A percentile compares a stretch with the other conserved stretches of the same genome.
phyloP scores from a whole-genome alignment of 2,888 invertebrate genomes.

The Agrochola lota region DNA sequence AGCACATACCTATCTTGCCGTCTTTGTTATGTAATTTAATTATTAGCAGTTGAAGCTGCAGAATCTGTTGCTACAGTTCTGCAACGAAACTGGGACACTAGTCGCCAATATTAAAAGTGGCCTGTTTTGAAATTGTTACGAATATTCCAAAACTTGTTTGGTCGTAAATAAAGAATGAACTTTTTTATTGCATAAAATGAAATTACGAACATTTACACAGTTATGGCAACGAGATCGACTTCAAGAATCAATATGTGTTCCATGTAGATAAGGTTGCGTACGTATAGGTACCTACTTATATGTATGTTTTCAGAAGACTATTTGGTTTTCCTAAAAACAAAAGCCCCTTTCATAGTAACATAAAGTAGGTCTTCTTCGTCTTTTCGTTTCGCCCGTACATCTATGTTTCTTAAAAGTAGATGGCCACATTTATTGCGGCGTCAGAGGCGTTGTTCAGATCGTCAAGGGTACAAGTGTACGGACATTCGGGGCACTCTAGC shows the following conservation, averaged over 20 bases:
- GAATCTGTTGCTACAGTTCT: slow-evolving; percentile 9
- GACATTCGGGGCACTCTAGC: too few relatives aligned
- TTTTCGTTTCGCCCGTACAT: not conserved
- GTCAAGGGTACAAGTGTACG: too few relatives aligned
- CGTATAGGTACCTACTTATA: not conserved
- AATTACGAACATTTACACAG: too few relatives aligned
- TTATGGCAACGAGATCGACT: not conserved
- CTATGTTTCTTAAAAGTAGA: too few relatives aligned
- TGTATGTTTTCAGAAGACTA: not conserved
- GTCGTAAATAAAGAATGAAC: slow-evolving; percentile 1
- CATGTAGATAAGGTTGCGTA: not conserved
- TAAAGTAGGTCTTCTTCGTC: too few relatives aligned
- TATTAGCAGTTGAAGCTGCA: slow-evolving; percentile 14
- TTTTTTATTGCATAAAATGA: not conserved
- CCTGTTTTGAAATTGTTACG: slow-evolving; percentile 16
- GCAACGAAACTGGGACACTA: slow-evolving; percentile 26
- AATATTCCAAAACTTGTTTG: slow-evolving; percentile 32
- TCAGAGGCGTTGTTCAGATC: not conserved
- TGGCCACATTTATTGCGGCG: not conserved
- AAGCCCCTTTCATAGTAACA: not conserved
- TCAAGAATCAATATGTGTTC: not conserved
- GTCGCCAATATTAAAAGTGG: not conserved
- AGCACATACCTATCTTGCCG: not conserved
- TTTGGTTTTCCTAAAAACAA: not conserved
- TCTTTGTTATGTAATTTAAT: slow-evolving; percentile 31